Percentiles rank a stretch among this genome's conserved stretches.
phyloP scores from a whole-genome alignment of 2,113 vertebrate species.

The Dendrocopos noguchii region DNA sequence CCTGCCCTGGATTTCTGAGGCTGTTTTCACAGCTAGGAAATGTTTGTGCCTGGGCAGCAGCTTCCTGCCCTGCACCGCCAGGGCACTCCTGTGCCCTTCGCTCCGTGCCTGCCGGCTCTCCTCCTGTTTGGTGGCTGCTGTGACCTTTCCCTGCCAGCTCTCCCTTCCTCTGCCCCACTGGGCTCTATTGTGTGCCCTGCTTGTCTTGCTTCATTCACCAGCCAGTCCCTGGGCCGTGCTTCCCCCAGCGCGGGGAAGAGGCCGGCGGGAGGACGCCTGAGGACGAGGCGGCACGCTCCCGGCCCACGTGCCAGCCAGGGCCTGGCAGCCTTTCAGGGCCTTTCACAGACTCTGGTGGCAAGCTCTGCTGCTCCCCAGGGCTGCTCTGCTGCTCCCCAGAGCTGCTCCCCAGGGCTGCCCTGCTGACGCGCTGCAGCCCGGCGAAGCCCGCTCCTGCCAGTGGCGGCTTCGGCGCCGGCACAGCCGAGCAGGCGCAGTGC shows the following conservation, averaged over 20 bases:
- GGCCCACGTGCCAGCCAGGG: neutral
- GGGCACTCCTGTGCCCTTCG: neutral
- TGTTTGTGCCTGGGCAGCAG: neutral
- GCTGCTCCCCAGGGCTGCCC: too few relatives aligned
- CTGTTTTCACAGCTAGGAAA: neutral
- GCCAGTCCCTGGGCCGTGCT: neutral
- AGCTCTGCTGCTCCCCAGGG: too few relatives aligned
- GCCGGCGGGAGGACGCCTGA: neutral
- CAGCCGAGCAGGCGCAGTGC: neutral
- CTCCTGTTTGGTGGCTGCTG: neutral
- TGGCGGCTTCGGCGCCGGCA: accelerated
- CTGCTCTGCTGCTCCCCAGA: too few relatives aligned
- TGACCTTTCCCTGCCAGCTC: slow-evolving; percentile 8
- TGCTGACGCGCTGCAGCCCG: neutral
- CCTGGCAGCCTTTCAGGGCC: slow-evolving; percentile 17
- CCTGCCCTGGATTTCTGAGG: neutral
- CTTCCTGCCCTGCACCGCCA: neutral
- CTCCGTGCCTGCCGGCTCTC: neutral
- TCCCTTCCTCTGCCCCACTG: neutral
- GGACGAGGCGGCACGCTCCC: neutral
- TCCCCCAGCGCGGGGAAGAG: neutral
- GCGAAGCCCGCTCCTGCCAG: neutral
- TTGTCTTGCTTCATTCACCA: neutral
- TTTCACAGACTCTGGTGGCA: slow-evolving; percentile 9
- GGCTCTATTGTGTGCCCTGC: neutral